Conservation (phyloP, 2,888 invertebrate genomes). For the Papilio protenor region DNA sequence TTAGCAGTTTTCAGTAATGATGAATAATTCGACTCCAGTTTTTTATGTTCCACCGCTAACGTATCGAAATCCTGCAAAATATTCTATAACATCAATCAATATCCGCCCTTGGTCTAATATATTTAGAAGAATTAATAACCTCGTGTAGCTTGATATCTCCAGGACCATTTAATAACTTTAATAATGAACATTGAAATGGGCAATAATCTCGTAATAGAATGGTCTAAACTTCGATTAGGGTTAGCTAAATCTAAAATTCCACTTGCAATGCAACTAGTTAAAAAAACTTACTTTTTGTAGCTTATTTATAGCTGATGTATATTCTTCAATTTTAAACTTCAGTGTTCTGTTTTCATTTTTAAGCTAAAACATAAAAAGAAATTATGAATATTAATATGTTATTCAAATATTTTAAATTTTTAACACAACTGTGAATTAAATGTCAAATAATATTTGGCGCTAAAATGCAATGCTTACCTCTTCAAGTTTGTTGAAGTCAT, state of each 20-base stretch:
- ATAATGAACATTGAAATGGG: no score
- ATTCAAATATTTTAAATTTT: conserved; percentile 15
- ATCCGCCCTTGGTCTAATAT: conserved; percentile 59
- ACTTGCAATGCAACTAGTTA: background rate
- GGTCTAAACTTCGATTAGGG: no score
- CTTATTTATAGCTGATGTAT: conserved; percentile 59
- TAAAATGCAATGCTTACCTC: conserved; percentile 69
- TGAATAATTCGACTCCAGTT: conserved; percentile 70
- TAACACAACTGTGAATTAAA: conserved; percentile 17
- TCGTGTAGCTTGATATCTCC: no score
- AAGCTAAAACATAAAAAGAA: conserved; percentile 60
- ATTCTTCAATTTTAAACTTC: conserved; percentile 66
- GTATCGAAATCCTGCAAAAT: conserved; percentile 79
- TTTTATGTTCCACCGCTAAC: conserved; percentile 65
- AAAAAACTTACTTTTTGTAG: conserved; percentile 71
- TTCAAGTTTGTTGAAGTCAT: conserved; percentile 62
- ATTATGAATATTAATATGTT: conserved; percentile 13
- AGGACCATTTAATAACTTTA: no score
- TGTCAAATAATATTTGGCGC: conserved; percentile 65
- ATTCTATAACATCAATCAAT: conserved; percentile 76
- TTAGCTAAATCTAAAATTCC: no score
- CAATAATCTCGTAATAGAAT: no score
- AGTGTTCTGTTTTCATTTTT: conserved; percentile 68
- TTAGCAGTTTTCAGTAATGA: conserved; percentile 74
- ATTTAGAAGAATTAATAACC: conserved; percentile 29